Percentiles rank a stretch among this genome's conserved stretches.
Conservation (phyloP, 2,888 invertebrate species). For the Thera obeliscata region DNA sequence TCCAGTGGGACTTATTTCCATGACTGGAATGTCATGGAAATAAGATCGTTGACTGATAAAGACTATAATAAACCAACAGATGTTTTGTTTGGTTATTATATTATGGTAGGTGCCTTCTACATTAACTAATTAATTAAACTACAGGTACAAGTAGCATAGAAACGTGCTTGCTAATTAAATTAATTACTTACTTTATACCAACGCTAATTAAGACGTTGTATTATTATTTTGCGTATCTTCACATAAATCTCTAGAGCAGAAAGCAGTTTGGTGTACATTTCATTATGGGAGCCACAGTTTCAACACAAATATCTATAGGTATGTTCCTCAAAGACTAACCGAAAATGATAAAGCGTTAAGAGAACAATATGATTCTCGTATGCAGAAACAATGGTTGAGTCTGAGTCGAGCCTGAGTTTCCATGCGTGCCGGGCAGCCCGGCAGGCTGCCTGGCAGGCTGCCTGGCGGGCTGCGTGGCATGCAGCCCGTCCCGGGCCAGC, state of each 20-base stretch:
- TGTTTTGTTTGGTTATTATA: too few relatives aligned
- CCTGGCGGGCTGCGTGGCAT: too few relatives aligned
- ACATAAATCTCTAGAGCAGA: conserved; percentile 40
- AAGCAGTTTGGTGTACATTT: conserved; percentile 46
- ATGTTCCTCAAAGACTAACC: neutral
- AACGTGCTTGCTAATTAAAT: conserved; percentile 57
- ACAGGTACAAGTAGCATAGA: conserved; percentile 1
- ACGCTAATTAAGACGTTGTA: conserved; percentile 43
- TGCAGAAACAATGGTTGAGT: too few relatives aligned
- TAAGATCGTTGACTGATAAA: too few relatives aligned
- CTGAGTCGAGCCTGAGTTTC: too few relatives aligned
- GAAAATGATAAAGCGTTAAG: neutral
- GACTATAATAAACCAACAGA: too few relatives aligned
- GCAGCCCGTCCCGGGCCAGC: too few relatives aligned
- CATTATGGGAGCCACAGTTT: conserved; percentile 34
- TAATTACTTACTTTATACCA: conserved; percentile 54
- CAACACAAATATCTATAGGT: neutral
- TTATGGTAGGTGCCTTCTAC: neutral
- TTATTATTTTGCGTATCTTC: conserved; percentile 40
- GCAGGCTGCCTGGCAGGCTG: too few relatives aligned
- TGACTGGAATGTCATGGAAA: too few relatives aligned
- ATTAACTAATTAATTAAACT: conserved; percentile 5
- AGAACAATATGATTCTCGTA: too few relatives aligned
- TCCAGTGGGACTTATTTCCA: too few relatives aligned
- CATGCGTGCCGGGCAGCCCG: too few relatives aligned